These are phyloP conservation scores for Phoenicopterus ruber DNA, from an alignment of 2,113 vertebrate species.

Conservation along the genomic window DNA sequence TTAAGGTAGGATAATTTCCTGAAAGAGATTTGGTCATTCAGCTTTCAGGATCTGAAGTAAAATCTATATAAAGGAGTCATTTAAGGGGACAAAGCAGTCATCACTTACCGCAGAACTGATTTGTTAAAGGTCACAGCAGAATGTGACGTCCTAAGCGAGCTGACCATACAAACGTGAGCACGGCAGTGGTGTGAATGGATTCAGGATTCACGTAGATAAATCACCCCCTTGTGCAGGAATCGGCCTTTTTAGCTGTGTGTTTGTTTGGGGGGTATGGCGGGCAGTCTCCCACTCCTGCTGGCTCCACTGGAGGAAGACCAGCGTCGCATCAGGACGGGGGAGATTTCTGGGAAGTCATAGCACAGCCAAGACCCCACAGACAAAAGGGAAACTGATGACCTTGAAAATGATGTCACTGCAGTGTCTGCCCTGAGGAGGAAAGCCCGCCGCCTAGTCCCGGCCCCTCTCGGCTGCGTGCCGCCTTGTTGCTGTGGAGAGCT, in stretches of 20 bases:
- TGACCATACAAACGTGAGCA: background rate
- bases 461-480: background rate
- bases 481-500: background rate
- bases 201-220: background rate
- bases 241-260: background rate
- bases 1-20: background rate
- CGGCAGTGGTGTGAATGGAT: accelerated
- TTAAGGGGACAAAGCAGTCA: background rate
- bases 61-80: background rate
- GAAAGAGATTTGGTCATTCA: background rate
- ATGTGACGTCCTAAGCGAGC: background rate
- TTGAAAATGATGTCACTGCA: background rate
- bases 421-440: background rate
- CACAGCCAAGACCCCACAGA: background rate
- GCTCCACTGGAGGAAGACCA: background rate
- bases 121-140: background rate
- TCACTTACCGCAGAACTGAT: background rate
- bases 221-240: background rate
- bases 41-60: background rate
- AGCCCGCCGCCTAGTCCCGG: background rate
- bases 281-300: background rate
- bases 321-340: accelerated
- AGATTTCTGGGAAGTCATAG: background rate
- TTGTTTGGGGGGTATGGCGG: too few relatives aligned
- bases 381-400: background rate